Percentiles rank a stretch among this genome's conserved stretches.
phyloP scores from a whole-genome alignment of 2,888 invertebrate species.

The Heliconius aoede region DNA sequence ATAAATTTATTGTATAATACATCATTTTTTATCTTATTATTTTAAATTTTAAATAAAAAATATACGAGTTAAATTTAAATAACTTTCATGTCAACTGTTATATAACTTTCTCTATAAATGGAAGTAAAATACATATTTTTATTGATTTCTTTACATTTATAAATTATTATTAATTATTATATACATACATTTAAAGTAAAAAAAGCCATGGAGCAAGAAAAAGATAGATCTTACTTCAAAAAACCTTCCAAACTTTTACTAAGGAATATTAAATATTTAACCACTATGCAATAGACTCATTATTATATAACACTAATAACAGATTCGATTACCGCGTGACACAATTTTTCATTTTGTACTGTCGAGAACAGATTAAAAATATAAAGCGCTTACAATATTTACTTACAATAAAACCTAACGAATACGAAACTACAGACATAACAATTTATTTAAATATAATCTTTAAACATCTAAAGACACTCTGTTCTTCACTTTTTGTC shows the following conservation, averaged over 20 bases:
- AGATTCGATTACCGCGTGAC: neutral
- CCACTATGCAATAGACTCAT: constrained; percentile 2
- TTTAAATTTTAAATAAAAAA: neutral
- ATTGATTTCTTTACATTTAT: neutral
- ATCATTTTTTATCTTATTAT: neutral
- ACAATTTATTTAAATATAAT: neutral
- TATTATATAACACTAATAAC: neutral
- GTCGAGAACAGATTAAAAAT: neutral
- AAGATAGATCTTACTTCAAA: neutral
- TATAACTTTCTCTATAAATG: neutral
- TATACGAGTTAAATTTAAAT: neutral
- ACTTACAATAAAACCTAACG: neutral
- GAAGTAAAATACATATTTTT: constrained; percentile 7
- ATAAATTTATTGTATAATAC: too few relatives aligned
- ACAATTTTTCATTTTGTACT: constrained; percentile 17
- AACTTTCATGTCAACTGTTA: neutral
- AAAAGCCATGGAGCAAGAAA: neutral
- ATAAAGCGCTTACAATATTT: neutral
- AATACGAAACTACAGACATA: neutral
- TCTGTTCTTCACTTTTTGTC: neutral
- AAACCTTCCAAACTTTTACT: neutral
- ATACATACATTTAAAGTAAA: neutral
- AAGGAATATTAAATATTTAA: neutral
- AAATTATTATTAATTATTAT: neutral
- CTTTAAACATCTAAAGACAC: too few relatives aligned